Conservation (phyloP, 2,888 invertebrate species). For the Drosophila paranaensis region DNA sequence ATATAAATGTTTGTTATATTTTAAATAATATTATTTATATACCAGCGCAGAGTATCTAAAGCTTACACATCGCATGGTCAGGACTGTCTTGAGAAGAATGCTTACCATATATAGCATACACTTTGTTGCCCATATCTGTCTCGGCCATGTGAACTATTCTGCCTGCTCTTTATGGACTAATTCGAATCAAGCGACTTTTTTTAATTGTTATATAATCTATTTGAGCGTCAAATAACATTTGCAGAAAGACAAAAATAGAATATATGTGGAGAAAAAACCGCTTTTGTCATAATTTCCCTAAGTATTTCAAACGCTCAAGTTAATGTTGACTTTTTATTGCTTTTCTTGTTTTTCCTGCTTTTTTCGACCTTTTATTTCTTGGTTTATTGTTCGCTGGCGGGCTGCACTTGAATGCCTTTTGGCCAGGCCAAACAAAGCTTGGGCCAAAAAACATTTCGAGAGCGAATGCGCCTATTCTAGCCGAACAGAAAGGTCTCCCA, state of each 20-base stretch:
- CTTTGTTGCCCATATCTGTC: constrained; percentile 8
- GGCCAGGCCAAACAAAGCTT: constrained; percentile 19
- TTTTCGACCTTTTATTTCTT: constrained; percentile 1
- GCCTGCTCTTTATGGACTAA: constrained; percentile 3
- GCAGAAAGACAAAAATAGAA: not conserved
- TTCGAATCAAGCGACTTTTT: not conserved
- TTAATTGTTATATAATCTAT: constrained; percentile 1
- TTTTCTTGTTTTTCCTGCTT: constrained; percentile 12
- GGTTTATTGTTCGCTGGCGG: constrained; percentile 17
- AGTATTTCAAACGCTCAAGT: not conserved
- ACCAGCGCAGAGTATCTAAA: not conserved
- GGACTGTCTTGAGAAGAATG: not conserved
- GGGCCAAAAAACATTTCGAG: constrained; percentile 35
- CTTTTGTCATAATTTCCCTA: constrained; percentile 3
- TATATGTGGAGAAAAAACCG: not conserved
- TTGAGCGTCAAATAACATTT: constrained; percentile 1
- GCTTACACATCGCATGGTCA: not conserved
- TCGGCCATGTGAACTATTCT: constrained; percentile 2
- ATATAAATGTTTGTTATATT: too few species aligned
- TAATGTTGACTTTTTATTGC: constrained; percentile 13
- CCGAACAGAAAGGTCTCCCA: constrained; percentile 37
- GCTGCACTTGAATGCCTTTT: constrained; percentile 33
- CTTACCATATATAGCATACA: not conserved
- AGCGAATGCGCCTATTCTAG: constrained; percentile 31
- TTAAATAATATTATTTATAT: too few species aligned